Evolutionary conservation across 2,797 vertebrate genomes (phyloP).

Genomic region (Danio jaintianensis): DNA sequence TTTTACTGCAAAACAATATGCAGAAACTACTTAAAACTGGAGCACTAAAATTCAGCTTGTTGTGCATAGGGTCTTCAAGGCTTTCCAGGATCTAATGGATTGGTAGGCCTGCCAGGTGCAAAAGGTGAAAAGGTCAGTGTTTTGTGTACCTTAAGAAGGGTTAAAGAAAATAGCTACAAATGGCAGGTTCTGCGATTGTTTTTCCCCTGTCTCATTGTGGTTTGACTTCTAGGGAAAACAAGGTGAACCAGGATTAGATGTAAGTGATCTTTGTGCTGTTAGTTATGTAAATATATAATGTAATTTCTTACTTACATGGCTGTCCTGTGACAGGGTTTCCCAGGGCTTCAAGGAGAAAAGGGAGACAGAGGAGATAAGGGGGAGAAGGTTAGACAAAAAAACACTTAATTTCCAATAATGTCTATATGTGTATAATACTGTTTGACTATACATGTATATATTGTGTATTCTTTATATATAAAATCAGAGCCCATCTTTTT

Average conservation of each 20-base stretch:
- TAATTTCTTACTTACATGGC: slow-evolving; percentile 23
- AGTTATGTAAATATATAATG: neutral
- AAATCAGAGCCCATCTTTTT: neutral
- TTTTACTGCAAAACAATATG: slow-evolving; percentile 8
- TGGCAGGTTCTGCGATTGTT: neutral
- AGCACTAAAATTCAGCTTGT: slow-evolving; percentile 24
- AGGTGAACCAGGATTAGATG: slow-evolving; percentile 92
- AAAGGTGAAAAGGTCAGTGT: slow-evolving; percentile 91
- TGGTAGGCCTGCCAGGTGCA: slow-evolving; percentile 91
- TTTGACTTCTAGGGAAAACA: slow-evolving; percentile 84
- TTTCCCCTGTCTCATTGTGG: slow-evolving; percentile 16
- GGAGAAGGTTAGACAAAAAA: slow-evolving; percentile 83
- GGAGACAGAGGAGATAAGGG: slow-evolving; percentile 89
- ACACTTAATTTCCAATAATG: neutral
- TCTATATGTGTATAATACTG: neutral
- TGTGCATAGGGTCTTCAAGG: slow-evolving; percentile 82
- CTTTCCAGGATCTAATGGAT: slow-evolving; percentile 82
- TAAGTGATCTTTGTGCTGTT: slow-evolving; percentile 77
- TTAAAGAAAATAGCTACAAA: neutral
- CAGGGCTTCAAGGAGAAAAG: slow-evolving; percentile 89
- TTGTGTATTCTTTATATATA: neutral
- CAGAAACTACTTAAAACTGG: slow-evolving; percentile 22
- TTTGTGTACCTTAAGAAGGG: neutral
- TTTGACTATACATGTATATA: too few species aligned
- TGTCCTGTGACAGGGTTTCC: slow-evolving; percentile 85